Base-by-base conservation (phyloP, 2,888 invertebrate species). In the Tiphia femorata region DNA sequence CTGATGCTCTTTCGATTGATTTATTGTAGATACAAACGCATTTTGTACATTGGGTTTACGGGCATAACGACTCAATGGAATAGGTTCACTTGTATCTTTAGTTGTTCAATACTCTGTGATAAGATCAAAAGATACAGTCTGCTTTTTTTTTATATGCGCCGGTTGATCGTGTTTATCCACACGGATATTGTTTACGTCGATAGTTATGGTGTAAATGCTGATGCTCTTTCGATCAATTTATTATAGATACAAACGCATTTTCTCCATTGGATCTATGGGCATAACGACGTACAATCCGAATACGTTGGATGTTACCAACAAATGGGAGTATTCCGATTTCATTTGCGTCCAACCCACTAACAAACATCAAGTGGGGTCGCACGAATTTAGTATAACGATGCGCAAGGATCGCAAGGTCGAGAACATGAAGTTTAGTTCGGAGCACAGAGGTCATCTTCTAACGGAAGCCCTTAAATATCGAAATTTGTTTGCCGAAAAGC, bases 281-380 rank as follows among this genome's bases (percentile, higher is more conserved):
- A 94, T 99, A 73, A 96, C 98, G 41, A 99, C 99, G 1, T 98
- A 98, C 85, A 98, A 98, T 85, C 98, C 95, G n/a, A 89, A 87
- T 62, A 92, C 89, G 68, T 86, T 95, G 74, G 96, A 96, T 80
- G 88, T 95, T 64, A 99, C 99, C 50, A 99, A 99, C 86, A 93
- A 95, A 84, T 96, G 95, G 95, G 86, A 90, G 46, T 95, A 94
- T 78, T 88, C 89, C 2, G 95, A 95, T 79, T 91, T 96, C 56
- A 88, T 92, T 62, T 90, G 88, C 23, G 87, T 93, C 27, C 87
- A 89, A 3, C 90, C 91, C 4, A 78, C 76, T 78, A 85, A 85
- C 84, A 79, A 78, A 67, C 78, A 77, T 75, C 79, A 84, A 57
- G 69, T 81, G 67, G 84, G 85, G 10, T 86, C 86, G 48, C 87